These are phyloP conservation scores for Probosciger aterrimus DNA, from an alignment of 2,113 vertebrate species.

Conservation along the genomic window DNA sequence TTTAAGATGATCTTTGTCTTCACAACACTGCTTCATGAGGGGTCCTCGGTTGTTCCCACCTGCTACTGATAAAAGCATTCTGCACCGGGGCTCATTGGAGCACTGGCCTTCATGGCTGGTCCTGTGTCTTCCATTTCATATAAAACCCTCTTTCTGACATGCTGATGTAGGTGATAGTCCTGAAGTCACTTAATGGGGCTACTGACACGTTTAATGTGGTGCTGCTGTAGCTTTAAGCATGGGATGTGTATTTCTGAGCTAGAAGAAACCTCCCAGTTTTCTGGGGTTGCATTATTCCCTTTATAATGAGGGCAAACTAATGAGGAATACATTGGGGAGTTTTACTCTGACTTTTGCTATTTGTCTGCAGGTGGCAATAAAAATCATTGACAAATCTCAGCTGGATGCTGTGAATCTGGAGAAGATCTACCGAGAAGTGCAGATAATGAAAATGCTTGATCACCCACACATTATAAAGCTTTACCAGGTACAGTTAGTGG, in stretches of 20 bases:
- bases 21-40: not conserved
- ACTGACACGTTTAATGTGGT: not conserved
- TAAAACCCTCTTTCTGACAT: not conserved
- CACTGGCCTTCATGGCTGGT: not conserved
- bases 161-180: not conserved
- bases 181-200: not conserved
- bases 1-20: not conserved
- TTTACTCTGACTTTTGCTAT: not conserved
- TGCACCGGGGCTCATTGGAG: not conserved
- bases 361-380: conserved; percentile 91
- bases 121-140: not conserved
- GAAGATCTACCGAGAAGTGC: conserved; percentile 97
- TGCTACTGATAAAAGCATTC: not conserved
- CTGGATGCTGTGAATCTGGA: conserved; percentile 95
- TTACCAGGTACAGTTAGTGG: conserved; percentile 83
- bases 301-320: not conserved
- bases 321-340: not conserved
- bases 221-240: not conserved
- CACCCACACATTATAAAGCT: conserved; percentile 98
- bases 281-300: not conserved
- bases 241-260: not conserved
- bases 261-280: not conserved
- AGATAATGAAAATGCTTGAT: conserved; percentile 98
- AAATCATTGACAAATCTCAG: conserved; percentile 98
- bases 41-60: not conserved